These are phyloP conservation scores for Zoroaster sp. DNA, from an alignment of 53 echinoderm and acorn worm genomes.

Conservation along the genomic window DNA sequence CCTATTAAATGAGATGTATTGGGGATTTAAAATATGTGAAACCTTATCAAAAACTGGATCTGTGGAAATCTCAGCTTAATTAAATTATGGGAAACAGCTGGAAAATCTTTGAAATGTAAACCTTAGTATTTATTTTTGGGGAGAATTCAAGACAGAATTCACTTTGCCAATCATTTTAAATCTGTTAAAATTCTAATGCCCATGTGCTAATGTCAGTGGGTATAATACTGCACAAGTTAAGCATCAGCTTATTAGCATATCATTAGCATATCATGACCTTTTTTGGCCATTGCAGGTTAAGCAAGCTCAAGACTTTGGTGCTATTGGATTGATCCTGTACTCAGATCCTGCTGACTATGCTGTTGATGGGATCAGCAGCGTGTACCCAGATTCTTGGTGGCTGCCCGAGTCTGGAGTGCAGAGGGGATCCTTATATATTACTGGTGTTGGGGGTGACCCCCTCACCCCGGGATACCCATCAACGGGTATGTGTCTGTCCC, in stretches of 20 bases:
- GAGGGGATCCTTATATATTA: conserved; percentile 75
- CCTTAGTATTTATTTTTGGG: no score
- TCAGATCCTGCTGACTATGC: conserved; percentile 96
- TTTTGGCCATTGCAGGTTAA: conserved; percentile 70
- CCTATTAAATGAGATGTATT: no score
- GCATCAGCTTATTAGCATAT: neutral
- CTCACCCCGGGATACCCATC: conserved; percentile 92
- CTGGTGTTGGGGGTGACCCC: conserved; percentile 85
- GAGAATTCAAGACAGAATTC: no score
- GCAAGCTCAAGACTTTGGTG: conserved; percentile 78
- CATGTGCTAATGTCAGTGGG: no score
- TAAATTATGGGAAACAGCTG: no score
- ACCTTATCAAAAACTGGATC: no score
- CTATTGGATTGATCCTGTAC: conserved; percentile 83
- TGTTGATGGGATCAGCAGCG: conserved; percentile 51
- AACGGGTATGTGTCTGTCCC: conserved; percentile 60
- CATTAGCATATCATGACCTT: neutral
- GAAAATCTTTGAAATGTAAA: no score
- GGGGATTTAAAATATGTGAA: no score
- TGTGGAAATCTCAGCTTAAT: no score
- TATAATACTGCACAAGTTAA: no score
- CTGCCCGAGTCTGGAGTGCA: conserved; percentile 91
- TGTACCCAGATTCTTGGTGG: conserved; percentile 98
- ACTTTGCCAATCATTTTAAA: no score
- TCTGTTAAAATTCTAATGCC: no score